A percentile compares a stretch with the other conserved stretches of the same genome.
These are phyloP conservation scores for Abrostola tripartita DNA, from an alignment of 2,888 invertebrate species.

Conservation along the genomic window DNA sequence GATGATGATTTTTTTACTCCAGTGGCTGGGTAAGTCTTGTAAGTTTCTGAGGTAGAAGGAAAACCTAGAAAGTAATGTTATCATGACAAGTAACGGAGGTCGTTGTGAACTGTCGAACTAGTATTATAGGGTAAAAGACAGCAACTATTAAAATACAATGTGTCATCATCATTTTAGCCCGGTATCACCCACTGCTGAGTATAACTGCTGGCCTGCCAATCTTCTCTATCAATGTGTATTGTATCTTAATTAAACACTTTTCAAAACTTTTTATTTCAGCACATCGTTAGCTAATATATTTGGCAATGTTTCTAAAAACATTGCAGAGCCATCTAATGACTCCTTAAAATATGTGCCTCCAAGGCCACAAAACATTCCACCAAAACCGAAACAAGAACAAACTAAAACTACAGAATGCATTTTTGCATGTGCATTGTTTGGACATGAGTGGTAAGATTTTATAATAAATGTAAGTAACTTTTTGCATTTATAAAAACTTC, in stretches of 20 bases:
- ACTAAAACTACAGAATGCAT: conserved; percentile 71
- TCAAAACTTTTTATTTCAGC: conserved; percentile 61
- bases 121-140: no score
- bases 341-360: conserved; percentile 79
- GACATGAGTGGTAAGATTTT: conserved; percentile 77
- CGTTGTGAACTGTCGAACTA: no score
- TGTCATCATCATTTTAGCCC: no score
- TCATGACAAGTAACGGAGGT: no score
- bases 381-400: conserved; percentile 63
- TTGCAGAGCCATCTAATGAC: conserved; percentile 65
- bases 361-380: conserved; percentile 59
- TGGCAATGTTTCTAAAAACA: conserved; percentile 56
- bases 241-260: neutral
- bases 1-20: conserved; percentile 85
- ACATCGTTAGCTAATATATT: conserved; percentile 81
- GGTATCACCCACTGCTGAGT: no score
- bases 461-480: neutral
- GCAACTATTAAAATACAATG: no score
- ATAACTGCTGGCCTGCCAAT: no score
- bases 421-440: conserved; percentile 75
- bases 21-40: conserved; percentile 69
- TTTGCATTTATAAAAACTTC: neutral
- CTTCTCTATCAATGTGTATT: no score
- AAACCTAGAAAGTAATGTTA: no score
- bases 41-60: neutral